Evolutionary conservation across 1,140 invertebrate species (phyloP).

Genomic region (Cheumatopsyche charites): DNA sequence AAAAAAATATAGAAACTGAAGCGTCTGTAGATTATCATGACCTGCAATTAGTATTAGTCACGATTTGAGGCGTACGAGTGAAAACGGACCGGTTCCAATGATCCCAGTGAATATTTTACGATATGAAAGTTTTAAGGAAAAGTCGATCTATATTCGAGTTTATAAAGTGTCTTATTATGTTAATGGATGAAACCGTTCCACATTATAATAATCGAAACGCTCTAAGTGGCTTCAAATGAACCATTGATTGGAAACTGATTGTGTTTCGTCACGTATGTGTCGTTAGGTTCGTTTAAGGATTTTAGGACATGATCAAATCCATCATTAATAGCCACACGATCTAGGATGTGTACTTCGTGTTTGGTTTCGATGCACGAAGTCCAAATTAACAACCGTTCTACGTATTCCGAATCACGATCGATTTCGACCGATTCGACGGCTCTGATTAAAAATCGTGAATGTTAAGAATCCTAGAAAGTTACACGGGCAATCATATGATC

Average conservation of each 20-base stretch:
- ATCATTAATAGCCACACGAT: slow-evolving; percentile 7
- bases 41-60: too few species aligned
- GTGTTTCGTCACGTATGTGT: too few species aligned
- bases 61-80: neutral
- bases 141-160: neutral
- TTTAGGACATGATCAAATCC: slow-evolving; percentile 6
- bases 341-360: slow-evolving; percentile 13
- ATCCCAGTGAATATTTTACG: neutral
- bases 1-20: too few species aligned
- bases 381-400: slow-evolving; percentile 6
- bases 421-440: neutral
- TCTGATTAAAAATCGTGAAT: slow-evolving; percentile 1
- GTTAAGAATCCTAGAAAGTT: slow-evolving; percentile 1
- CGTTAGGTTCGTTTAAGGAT: neutral
- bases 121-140: slow-evolving; percentile 24
- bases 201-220: too few species aligned
- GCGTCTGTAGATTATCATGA: too few species aligned
- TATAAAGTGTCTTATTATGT: too few species aligned
- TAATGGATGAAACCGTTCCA: too few species aligned
- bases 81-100: slow-evolving; percentile 16
- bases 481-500: neutral
- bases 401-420: slow-evolving; percentile 3
- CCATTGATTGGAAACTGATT: too few species aligned
- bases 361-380: neutral
- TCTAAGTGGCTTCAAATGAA: too few species aligned